Base-by-base conservation (phyloP, 2,113 vertebrate genomes). In the Daphoenositta chrysoptera region DNA sequence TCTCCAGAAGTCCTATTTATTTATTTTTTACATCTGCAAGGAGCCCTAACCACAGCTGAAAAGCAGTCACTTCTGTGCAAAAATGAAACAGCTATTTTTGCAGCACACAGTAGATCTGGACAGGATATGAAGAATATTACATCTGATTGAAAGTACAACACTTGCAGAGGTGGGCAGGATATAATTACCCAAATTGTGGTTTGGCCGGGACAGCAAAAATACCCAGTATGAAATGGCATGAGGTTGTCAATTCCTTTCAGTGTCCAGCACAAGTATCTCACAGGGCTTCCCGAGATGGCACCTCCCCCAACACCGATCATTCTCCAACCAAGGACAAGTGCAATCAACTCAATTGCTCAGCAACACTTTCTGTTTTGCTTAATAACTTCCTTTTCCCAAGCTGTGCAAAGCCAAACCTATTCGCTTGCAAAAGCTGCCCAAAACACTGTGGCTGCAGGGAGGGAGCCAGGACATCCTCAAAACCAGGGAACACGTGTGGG, bases 161-260 rank as follows among this genome's bases (percentile, higher is more conserved):
- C 76, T 70, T 90, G 93, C 88, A 96, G 90, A 96, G 92, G 83
- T 93, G 90, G 65, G 80, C 60, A 95, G 88, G 88, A 83, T 83
- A 28, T 48, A 93, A 96, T 96, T 89, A 92, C 64, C 81, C 76
- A 90, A 94, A 95, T 44, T 83, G 69, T 73, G 82, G 60, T 78
- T 93, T 95, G 92, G 72, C 72, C 88, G 48, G 90, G 83, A 87
- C 72, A 93, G 88, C 69, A 78, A 87, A 66, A 95, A 90, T 87
- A 94, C 15, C 85, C 28, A 24, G 83, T 12, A 33, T 24, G 21
- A 94, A 93, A 93, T 65, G 81, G 42, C 57, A 82, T 21, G 65
- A 11, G 23, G 53, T 27, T 95, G 92, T 90, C 8, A 0, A 20
- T 53, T 89, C 56, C 17, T 92, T 90, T 90, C 68, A 78, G 40